Conservation (phyloP, 2,888 invertebrate species). For the Drosophila anomelani region DNA sequence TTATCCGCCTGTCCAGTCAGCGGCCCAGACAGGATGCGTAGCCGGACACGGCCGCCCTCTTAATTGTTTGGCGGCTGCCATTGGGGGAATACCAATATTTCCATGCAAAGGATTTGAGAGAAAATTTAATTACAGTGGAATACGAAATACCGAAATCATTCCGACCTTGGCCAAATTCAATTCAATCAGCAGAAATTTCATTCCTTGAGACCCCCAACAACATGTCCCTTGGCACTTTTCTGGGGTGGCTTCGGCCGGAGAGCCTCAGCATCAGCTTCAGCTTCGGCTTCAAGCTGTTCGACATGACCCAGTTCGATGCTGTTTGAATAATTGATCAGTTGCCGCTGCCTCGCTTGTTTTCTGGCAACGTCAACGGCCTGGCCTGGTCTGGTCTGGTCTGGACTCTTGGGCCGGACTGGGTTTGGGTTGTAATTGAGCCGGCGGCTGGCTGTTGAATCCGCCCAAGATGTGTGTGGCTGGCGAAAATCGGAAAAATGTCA, state of each 20-base stretch:
- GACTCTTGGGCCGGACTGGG: slow-evolving; percentile 7
- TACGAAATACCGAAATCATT: slow-evolving; percentile 65
- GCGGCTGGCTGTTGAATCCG: slow-evolving; percentile 36
- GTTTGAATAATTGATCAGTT: slow-evolving; percentile 75
- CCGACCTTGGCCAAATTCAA: slow-evolving; percentile 70
- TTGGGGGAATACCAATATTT: slow-evolving; percentile 30
- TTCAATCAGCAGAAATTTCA: slow-evolving; percentile 65
- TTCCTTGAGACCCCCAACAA: slow-evolving; percentile 30
- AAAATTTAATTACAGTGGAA: slow-evolving; percentile 72
- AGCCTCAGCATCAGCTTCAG: background rate
- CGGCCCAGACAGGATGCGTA: slow-evolving; percentile 10
- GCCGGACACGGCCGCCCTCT: slow-evolving; percentile 19
- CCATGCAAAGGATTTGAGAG: slow-evolving; percentile 41
- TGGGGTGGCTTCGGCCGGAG: slow-evolving; percentile 17
- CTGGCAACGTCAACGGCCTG: slow-evolving; percentile 33
- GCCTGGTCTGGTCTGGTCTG: slow-evolving; percentile 13
- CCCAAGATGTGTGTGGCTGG: slow-evolving; percentile 33
- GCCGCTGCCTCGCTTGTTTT: slow-evolving; percentile 50
- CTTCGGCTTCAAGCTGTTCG: slow-evolving; percentile 53
- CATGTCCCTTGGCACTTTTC: slow-evolving; percentile 27
- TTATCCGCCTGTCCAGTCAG: slow-evolving; percentile 54
- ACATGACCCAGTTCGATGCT: slow-evolving; percentile 76
- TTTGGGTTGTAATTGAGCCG: slow-evolving; percentile 46
- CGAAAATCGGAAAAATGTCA: slow-evolving; percentile 40
- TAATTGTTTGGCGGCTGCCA: slow-evolving; percentile 34